Evolutionary conservation across 2,113 vertebrate genomes (phyloP), one percentile per base, ranked within the genome.

Genomic region (Rhynchomys soricoides): DNA sequence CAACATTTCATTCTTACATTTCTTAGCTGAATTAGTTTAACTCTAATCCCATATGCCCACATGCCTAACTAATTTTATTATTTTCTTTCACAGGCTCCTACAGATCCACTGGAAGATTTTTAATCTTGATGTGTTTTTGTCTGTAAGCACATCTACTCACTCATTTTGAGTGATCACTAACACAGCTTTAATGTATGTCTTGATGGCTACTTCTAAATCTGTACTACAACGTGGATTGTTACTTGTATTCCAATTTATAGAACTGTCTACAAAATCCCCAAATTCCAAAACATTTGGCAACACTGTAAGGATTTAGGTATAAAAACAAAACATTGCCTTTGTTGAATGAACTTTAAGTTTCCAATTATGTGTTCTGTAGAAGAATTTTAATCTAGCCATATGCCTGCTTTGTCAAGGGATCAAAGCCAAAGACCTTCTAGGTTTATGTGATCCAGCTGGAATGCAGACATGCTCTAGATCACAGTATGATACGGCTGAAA

Each of bases 331-430:
- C 19, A 52, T 86, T 29, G 12, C 3, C 81, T 93, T 90, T 82
- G 24, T 50, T 73, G 59, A 89, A 86, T 64, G 64, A 97, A 91
- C 16, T 93, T 95, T 68, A 95, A 79, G 62, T 75, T 83, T 95
- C 26, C 7, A 96, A 81, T 40, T 16, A 91, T 37, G 17, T 70
- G 4, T 50, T 78, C 12, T 87, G 13, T 16, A 37, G 66, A 66
- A 66, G 64, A 68, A 68, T 68, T 37, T 37, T 16, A 68, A 68
- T 68, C 66, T 68, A 7, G 12, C 5, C 34, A 16, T 68, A 68
- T 68, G 31, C 15, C 34, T 68, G 31, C 66, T 68, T 34, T 68
- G 66, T 68, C 13, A 68, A 68, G 31, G 5, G 31, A 68, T 17
- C 31, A 68, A 37, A 16, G 34, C 64, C 29, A 66, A 66, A 34